Base-by-base conservation (phyloP, 1,140 invertebrate species). In the Pseudomyrmex gracilis region DNA sequence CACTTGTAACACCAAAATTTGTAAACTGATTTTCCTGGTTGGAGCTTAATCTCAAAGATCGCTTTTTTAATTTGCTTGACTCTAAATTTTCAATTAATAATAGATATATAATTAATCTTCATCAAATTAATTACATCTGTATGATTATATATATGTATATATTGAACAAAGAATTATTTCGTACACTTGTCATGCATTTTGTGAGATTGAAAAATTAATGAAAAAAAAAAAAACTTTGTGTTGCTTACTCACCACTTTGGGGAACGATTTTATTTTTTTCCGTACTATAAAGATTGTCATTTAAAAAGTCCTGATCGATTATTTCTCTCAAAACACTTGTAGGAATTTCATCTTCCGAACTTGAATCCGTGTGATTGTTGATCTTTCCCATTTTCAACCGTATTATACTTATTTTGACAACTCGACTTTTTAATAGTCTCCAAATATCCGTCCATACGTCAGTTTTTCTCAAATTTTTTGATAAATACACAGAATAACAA, bases 291-390 rank as follows among this genome's bases (percentile, higher is more conserved):
- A 84, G 43, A 58, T 47, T 22, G 4, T 83, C 13, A n/a, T 83
- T 86, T 2, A 88, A 70, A 83, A 90, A 88, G 45, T 85, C n/a
- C 12, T 73, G 58, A 80, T 90, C 84, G 0, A 84, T 58, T 1
- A 87, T 87, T 84, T 90, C 87, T 22, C 20, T 82, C n/a, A 90
- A 49, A 22, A 51, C 78, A 55, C 66, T 53, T 20, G 58, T 73
- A 17, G 53, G 49, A 57, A 60, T 55, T 82, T 90, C 90, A 51
- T 90, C 89, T 53, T 90, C 90, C 0, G 90, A 90, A 76, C 85
- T 90, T 2, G 86, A 64, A 15, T 84, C 51, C 2, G 17, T 51
- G 45, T 24, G n/a, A 1, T 73, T 1, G 2, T 17, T 58, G 13
- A 58, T 70, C 20, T 74, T 20, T 2, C 66, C 74, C 83, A 78